Evolutionary conservation across 2,797 vertebrate species (phyloP).

Genomic region (Artibeus jamaicensis): DNA sequence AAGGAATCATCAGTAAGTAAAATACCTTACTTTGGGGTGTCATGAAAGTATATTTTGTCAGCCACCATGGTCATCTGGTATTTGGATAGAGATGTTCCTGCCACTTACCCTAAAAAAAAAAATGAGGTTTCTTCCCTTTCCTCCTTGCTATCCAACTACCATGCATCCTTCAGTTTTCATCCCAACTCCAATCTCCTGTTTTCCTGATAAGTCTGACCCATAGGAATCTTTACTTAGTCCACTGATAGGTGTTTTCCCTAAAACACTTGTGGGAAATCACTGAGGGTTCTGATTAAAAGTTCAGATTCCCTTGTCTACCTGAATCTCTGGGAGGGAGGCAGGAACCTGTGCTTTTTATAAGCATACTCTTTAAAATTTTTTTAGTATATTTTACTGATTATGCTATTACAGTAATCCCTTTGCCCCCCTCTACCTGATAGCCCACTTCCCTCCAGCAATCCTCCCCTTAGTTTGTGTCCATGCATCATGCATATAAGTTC

Average conservation of each 20-base stretch:
- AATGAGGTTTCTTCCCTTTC: neutral
- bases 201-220: neutral
- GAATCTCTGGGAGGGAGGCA: neutral
- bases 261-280: neutral
- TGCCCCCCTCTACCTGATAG: too few relatives aligned
- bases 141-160: neutral
- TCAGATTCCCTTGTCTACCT: neutral
- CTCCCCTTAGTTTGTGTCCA: too few relatives aligned
- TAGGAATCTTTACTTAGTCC: neutral
- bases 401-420: too few relatives aligned
- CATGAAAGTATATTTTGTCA: neutral
- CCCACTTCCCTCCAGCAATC: too few relatives aligned
- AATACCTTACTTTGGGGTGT: neutral
- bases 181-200: neutral
- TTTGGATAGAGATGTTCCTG: neutral
- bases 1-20: neutral
- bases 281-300: neutral
- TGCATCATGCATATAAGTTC: too few relatives aligned
- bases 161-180: neutral
- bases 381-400: too few relatives aligned
- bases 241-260: neutral
- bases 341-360: neutral
- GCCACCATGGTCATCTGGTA: neutral
- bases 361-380: neutral
- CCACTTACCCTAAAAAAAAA: neutral